phyloP scores from a whole-genome alignment of 1,140 invertebrate species.

The Nephila pilipes region DNA sequence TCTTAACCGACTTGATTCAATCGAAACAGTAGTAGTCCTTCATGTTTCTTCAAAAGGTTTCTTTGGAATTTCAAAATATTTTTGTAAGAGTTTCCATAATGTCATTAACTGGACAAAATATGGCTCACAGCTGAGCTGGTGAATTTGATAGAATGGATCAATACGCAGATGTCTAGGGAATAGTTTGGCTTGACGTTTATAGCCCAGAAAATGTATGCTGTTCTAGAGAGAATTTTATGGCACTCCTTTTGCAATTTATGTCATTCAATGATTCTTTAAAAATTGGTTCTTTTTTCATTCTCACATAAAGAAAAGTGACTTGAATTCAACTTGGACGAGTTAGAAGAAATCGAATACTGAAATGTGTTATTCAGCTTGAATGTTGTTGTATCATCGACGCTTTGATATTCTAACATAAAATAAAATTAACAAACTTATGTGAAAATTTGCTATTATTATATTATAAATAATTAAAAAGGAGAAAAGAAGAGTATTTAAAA shows the following conservation, averaged over 20 bases:
- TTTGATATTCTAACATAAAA: too few relatives aligned
- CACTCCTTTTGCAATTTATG: conserved; percentile 40
- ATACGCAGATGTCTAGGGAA: conserved; percentile 55
- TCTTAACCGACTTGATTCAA: conserved; percentile 42
- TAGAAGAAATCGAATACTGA: too few relatives aligned
- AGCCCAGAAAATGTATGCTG: conserved; percentile 49
- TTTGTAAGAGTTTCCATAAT: conserved; percentile 49
- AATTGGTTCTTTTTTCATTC: not conserved
- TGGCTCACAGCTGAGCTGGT: conserved; percentile 13
- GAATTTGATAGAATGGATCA: conserved; percentile 28
- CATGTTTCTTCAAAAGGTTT: conserved; percentile 10
- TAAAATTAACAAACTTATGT: too few relatives aligned
- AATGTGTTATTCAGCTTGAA: too few relatives aligned
- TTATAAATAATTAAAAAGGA: too few relatives aligned
- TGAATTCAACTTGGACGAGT: not conserved
- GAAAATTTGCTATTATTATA: too few relatives aligned
- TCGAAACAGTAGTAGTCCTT: not conserved
- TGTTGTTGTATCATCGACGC: too few relatives aligned
- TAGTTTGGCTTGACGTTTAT: conserved; percentile 64
- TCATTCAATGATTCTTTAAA: not conserved
- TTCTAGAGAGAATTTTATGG: conserved; percentile 57
- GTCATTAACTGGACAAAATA: conserved; percentile 54
- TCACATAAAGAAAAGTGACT: not conserved
- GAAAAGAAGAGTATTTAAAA: too few relatives aligned
- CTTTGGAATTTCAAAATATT: conserved; percentile 13